Conservation (phyloP, 2,888 invertebrate genomes). For the Metalampra italica region DNA sequence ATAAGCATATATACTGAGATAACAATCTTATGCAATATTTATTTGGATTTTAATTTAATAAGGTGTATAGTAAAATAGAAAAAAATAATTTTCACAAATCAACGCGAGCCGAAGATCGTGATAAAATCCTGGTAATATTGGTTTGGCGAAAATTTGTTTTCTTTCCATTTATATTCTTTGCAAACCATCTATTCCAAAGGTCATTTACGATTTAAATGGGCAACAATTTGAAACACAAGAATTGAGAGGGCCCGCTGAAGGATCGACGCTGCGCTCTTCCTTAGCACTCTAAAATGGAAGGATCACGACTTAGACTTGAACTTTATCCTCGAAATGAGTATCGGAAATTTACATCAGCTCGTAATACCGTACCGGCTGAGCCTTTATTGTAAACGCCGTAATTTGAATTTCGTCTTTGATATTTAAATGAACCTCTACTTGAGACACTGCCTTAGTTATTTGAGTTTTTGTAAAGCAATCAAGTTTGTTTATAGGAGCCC, state of each 20-base stretch:
- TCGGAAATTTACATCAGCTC: conserved; percentile 77
- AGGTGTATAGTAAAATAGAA: too few relatives aligned
- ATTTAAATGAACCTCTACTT: conserved; percentile 77
- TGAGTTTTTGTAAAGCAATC: conserved; percentile 79
- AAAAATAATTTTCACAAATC: too few relatives aligned
- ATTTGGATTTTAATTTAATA: too few relatives aligned
- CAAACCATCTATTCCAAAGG: conserved; percentile 6
- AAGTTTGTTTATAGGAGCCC: conserved; percentile 74
- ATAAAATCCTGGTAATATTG: not conserved
- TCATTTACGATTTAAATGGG: conserved; percentile 13
- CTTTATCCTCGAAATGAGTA: conserved; percentile 75
- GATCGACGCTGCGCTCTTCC: conserved; percentile 19
- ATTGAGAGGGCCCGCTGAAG: conserved; percentile 18
- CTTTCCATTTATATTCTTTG: conserved; percentile 7
- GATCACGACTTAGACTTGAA: conserved; percentile 62
- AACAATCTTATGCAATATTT: too few relatives aligned
- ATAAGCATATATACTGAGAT: too few relatives aligned
- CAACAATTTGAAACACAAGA: conserved; percentile 8
- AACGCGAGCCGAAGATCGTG: not conserved
- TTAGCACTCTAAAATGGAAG: conserved; percentile 34
- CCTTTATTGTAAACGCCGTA: conserved; percentile 78
- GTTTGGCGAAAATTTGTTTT: conserved; percentile 1
- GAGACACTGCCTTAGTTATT: conserved; percentile 78
- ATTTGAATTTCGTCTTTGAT: conserved; percentile 79
- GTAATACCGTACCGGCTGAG: conserved; percentile 72